Percentiles rank a stretch among this genome's conserved stretches.
phyloP scores from a whole-genome alignment of 2,797 vertebrate genomes.

The Chanos chanos region DNA sequence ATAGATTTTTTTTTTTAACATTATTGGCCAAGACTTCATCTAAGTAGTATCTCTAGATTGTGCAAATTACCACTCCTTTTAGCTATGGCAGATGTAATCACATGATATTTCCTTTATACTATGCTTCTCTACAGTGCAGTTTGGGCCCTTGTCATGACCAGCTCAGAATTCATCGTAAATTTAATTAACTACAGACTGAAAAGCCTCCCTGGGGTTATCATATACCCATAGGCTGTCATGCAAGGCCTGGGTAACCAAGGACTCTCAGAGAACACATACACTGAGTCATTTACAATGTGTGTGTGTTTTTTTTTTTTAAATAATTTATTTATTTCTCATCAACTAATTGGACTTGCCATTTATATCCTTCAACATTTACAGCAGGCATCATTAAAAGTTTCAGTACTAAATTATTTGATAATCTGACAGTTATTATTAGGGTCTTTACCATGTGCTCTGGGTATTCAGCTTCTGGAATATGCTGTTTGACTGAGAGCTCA shows the following conservation, averaged over 20 bases:
- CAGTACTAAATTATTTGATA: slow-evolving; percentile 2
- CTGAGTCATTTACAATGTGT: slow-evolving; percentile 31
- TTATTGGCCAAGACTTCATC: too few relatives aligned
- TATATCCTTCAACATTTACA: slow-evolving; percentile 36
- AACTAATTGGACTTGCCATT: slow-evolving; percentile 37
- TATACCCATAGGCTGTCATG: slow-evolving; percentile 18
- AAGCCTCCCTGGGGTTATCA: too few relatives aligned
- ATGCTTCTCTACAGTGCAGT: too few relatives aligned
- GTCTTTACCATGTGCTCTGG: neutral
- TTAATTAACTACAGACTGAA: too few relatives aligned
- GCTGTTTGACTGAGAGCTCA: neutral
- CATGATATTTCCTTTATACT: too few relatives aligned
- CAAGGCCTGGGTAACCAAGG: neutral
- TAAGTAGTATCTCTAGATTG: too few relatives aligned
- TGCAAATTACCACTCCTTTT: too few relatives aligned
- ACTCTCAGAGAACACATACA: neutral
- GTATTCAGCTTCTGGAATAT: neutral
- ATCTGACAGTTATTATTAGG: slow-evolving; percentile 1
- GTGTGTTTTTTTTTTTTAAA: slow-evolving; percentile 17
- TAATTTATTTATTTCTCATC: slow-evolving; percentile 2
- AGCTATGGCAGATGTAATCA: too few relatives aligned
- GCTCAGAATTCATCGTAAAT: too few relatives aligned
- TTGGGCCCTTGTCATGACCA: too few relatives aligned
- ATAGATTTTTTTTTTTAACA: too few relatives aligned
- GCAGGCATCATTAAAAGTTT: slow-evolving; percentile 20